These are phyloP conservation scores for Steinernema hermaphroditum DNA, from an alignment of 2,888 invertebrate species.

Conservation along the genomic window DNA sequence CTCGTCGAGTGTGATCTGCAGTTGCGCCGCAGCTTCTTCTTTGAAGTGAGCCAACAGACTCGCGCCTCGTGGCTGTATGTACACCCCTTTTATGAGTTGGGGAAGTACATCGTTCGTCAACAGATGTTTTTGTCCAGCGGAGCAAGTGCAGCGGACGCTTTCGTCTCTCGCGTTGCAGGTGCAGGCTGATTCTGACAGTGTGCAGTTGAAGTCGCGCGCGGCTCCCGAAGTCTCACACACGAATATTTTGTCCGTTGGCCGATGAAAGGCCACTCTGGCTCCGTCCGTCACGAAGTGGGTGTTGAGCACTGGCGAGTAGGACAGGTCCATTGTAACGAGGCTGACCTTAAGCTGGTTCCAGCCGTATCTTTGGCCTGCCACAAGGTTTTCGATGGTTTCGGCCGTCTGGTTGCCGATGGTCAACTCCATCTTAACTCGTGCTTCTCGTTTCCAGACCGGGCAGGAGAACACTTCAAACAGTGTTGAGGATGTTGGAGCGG, in stretches of 20 bases:
- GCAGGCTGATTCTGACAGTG: background rate
- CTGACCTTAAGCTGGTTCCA: background rate
- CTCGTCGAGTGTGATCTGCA: background rate
- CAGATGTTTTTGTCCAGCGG: background rate
- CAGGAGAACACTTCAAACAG: conserved; percentile 11
- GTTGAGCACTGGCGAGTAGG: background rate
- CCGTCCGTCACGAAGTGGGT: conserved; percentile 7
- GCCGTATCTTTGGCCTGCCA: background rate
- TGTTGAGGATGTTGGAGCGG: background rate
- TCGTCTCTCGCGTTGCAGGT: conserved; percentile 10
- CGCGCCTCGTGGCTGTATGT: background rate
- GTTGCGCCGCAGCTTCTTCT: background rate
- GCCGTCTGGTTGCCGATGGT: background rate
- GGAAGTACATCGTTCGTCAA: background rate
- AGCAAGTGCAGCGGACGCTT: background rate
- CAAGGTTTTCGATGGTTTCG: background rate
- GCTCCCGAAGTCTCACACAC: background rate
- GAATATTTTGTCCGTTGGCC: background rate
- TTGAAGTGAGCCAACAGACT: background rate
- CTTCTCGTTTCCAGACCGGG: conserved; percentile 3
- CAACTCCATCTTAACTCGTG: background rate
- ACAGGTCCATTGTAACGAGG: background rate
- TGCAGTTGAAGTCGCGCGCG: background rate
- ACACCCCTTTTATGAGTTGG: background rate
- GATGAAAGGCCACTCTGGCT: background rate